Percentiles rank a stretch among this genome's conserved stretches.
These are phyloP conservation scores for Porphyrio hochstetteri DNA, from an alignment of 2,113 vertebrate genomes.

Conservation along the genomic window DNA sequence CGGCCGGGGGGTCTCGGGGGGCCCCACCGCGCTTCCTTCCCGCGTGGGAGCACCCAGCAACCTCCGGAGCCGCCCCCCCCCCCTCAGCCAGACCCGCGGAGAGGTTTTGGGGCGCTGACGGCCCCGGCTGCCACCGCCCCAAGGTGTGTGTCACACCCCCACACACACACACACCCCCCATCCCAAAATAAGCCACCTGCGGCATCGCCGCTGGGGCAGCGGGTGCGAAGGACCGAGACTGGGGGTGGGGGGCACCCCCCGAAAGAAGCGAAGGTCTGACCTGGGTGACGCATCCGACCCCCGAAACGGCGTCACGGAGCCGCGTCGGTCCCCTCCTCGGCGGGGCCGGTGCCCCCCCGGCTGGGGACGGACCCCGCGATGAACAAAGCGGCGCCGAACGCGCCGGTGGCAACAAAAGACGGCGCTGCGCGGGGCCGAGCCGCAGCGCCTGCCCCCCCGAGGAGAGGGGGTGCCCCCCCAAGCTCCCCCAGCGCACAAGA, in stretches of 20 bases:
- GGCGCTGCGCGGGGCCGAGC: not conserved
- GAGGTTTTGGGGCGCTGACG: not conserved
- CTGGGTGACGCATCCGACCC: not conserved
- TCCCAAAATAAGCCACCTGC: not conserved
- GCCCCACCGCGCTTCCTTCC: not conserved
- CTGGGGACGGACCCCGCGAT: not conserved
- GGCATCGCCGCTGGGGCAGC: too few relatives aligned
- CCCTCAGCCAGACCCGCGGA: not conserved
- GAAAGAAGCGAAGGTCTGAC: not conserved
- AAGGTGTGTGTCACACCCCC: not conserved
- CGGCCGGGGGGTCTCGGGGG: not conserved
- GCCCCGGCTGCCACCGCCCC: not conserved
- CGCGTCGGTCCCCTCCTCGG: too few relatives aligned
- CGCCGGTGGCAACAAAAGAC: not conserved
- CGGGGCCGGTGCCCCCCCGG: not conserved
- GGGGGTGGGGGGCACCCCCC: not conserved
- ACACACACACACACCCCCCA: too few relatives aligned
- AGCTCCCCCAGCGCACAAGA: not conserved
- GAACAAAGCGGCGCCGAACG: not conserved
- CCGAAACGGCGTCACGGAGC: not conserved
- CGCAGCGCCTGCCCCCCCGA: not conserved
- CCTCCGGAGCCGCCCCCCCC: not conserved
- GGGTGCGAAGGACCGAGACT: too few relatives aligned
- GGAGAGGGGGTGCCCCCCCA: not conserved
- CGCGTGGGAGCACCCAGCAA: not conserved